Evolutionary conservation across 2,888 invertebrate genomes (phyloP).

Genomic region (Tetropium fuscum): DNA sequence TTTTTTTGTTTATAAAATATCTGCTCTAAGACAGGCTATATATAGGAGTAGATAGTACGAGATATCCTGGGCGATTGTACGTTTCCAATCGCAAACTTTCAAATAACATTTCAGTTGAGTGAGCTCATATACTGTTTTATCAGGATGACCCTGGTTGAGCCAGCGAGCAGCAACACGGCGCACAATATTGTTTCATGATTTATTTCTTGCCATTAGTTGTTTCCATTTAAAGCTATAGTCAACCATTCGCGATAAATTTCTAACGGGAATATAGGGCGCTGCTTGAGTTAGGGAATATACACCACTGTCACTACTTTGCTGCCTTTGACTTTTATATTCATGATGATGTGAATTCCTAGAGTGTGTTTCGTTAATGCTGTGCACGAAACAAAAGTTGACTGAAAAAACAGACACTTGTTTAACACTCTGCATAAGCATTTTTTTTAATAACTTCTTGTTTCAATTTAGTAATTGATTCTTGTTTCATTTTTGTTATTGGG

Average conservation of each 20-base stretch:
- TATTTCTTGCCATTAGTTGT: conserved; percentile 58
- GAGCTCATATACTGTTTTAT: conserved; percentile 53
- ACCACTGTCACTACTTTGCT: conserved; percentile 19
- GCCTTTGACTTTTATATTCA: conserved; percentile 28
- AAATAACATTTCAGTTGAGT: conserved; percentile 53
- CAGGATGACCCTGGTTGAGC: conserved; percentile 41
- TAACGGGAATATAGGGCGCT: conserved; percentile 42
- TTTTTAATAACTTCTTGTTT: too few species aligned
- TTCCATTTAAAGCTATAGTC: conserved; percentile 55
- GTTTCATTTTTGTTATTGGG: too few species aligned
- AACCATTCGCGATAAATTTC: conserved; percentile 52
- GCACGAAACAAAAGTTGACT: too few species aligned
- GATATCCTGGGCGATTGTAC: conserved; percentile 43
- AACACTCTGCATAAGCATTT: too few species aligned
- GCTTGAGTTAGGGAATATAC: conserved; percentile 27
- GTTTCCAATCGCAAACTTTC: conserved; percentile 53
- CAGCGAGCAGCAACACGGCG: conserved; percentile 29
- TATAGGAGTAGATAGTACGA: conserved; percentile 41
- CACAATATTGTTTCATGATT: conserved; percentile 57
- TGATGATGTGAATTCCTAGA: conserved; percentile 27
- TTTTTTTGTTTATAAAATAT: conserved; percentile 25
- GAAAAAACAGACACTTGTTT: too few species aligned
- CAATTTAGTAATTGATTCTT: too few species aligned
- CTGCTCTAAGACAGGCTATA: conserved; percentile 26
- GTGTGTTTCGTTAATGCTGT: conserved; percentile 15